Percentiles rank a stretch among this genome's conserved stretches.
phyloP scores from a whole-genome alignment of 1,140 invertebrate genomes.

The Brachionus koreanus region DNA sequence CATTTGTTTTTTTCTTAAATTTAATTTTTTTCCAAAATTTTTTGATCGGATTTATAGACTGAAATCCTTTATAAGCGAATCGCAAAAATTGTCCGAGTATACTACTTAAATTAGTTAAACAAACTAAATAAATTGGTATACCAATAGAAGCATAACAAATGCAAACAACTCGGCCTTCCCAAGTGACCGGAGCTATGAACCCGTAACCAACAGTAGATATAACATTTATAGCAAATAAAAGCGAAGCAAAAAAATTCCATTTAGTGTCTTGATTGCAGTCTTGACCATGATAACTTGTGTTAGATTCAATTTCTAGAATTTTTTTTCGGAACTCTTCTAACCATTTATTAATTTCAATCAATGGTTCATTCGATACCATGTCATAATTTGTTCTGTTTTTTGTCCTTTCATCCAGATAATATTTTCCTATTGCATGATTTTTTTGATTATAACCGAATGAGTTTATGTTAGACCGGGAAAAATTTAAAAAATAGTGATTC shows the following conservation, averaged over 20 bases:
- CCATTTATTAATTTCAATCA: not conserved
- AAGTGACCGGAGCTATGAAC: conserved; percentile 44
- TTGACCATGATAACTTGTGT: conserved; percentile 15
- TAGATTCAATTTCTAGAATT: conserved; percentile 11
- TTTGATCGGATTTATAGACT: conserved; percentile 1
- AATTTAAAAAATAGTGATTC: not conserved
- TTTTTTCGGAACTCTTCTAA: conserved; percentile 6
- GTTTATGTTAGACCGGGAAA: not conserved
- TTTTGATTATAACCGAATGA: not conserved
- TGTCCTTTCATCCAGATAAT: not conserved
- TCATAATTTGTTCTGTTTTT: not conserved
- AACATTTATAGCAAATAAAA: conserved; percentile 85
- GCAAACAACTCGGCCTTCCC: conserved; percentile 45
- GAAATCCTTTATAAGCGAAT: not conserved
- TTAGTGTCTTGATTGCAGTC: not conserved
- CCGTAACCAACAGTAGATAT: conserved; percentile 89
- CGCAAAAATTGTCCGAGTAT: conserved; percentile 14
- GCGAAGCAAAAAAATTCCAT: conserved; percentile 63
- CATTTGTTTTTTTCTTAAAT: not conserved
- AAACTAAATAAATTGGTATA: conserved; percentile 44
- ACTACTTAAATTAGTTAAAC: conserved; percentile 16
- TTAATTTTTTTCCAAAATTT: conserved; percentile 23
- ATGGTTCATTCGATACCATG: not conserved
- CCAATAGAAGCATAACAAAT: conserved; percentile 46
- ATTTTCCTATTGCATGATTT: not conserved